phyloP scores from a whole-genome alignment of 1,140 invertebrate species.

The Dendroctonus ponderosae region DNA sequence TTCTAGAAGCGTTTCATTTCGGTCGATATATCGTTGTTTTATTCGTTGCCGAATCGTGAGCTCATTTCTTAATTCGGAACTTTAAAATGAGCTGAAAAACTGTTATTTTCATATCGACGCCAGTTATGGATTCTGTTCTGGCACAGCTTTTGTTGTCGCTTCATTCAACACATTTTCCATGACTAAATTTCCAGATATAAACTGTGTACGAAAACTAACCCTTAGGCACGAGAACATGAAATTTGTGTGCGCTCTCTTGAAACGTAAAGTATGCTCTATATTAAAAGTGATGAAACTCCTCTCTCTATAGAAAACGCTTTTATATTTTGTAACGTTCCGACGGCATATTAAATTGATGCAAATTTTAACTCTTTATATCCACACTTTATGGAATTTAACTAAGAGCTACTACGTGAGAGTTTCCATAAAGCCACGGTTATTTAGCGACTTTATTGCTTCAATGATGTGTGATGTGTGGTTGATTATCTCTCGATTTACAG shows the following conservation, averaged over 20 bases:
- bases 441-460: background rate
- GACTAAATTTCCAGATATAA: constrained; percentile 10
- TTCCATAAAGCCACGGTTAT: constrained; percentile 14
- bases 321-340: constrained; percentile 25
- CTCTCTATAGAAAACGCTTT: constrained; percentile 1
- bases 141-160: no score
- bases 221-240: constrained; percentile 5
- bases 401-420: constrained; percentile 22
- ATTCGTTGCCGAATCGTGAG: no score
- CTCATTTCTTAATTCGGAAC: no score
- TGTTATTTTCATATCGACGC: background rate
- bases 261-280: constrained; percentile 24
- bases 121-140: no score
- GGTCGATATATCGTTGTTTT: no score
- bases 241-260: constrained; percentile 15
- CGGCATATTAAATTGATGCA: constrained; percentile 30
- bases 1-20: background rate
- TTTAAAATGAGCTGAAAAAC: no score
- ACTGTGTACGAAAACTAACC: constrained; percentile 20
- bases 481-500: no score
- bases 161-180: background rate
- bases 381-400: constrained; percentile 30
- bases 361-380: constrained; percentile 29
- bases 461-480: no score
- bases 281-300: constrained; percentile 30